A percentile compares a stretch with the other conserved stretches of the same genome.
These are phyloP conservation scores for Ectropis crepuscularia DNA, from an alignment of 2,888 invertebrate genomes.

Conservation along the genomic window DNA sequence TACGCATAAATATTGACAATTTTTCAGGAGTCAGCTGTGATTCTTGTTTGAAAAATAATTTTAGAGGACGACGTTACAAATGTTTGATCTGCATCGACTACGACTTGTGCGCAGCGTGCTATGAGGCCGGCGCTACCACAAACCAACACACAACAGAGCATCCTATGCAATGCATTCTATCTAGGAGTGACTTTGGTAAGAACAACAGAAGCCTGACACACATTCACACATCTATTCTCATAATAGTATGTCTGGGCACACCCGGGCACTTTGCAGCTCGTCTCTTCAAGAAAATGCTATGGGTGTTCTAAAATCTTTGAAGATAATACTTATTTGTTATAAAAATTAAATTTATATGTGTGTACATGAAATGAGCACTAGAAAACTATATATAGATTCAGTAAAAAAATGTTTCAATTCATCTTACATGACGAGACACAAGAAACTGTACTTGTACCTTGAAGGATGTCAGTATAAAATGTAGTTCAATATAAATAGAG, in stretches of 20 bases:
- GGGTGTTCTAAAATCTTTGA: no score
- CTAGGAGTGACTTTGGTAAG: constrained; percentile 97
- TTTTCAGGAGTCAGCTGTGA: constrained; percentile 99
- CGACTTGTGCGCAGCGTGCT: constrained; percentile 98
- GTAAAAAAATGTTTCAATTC: no score
- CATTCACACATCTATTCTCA: constrained; percentile 10
- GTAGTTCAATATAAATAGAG: no score
- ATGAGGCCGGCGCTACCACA: constrained; percentile 95
- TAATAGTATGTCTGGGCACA: no score
- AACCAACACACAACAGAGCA: constrained; percentile 98
- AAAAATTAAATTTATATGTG: neutral
- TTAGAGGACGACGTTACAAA: constrained; percentile 98
- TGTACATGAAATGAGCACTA: no score
- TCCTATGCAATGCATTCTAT: constrained; percentile 99
- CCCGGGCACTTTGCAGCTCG: no score
- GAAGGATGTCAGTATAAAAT: no score
- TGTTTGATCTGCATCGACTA: constrained; percentile 99
- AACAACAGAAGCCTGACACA: constrained; percentile 34
- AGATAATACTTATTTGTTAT: no score
- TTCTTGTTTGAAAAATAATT: constrained; percentile 99
- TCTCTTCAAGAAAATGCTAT: neutral
- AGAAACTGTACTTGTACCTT: no score
- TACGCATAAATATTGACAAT: constrained; percentile 67
- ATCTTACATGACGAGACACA: no score
- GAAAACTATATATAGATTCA: no score